Evolutionary conservation across 2,888 invertebrate genomes (phyloP), one percentile per base, ranked within the genome.

Genomic region (Sthenelais limicola): DNA sequence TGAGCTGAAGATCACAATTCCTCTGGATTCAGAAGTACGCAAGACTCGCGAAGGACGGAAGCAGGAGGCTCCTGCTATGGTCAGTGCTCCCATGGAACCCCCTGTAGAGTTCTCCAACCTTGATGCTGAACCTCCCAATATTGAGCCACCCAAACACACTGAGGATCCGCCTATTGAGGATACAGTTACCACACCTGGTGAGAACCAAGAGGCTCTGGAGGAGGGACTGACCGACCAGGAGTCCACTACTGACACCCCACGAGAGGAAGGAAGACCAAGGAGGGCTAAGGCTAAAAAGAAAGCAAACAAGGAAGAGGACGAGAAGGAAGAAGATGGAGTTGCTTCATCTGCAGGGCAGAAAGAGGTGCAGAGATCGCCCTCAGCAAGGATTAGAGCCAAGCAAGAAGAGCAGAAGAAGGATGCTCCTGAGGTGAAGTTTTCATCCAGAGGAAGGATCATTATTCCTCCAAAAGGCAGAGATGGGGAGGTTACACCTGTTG

Each of bases 391-490:
- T 7, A 47, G 51, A 21, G 69, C 48, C 33, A 69, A 69, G 33
- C 69, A 52, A 30, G 69, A 69, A 21, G 69, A 69, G 32, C 28
- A 24, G 48, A 70, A 30, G 32, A 54, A 54, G 15, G 70, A 70
- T 21, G 51, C 18, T 35, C 30, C 48, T 35, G 43, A 26, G 21
- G 75, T 67, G 38, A 73, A 62, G 47, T 71, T 71, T 52, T 75
- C 73, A 21, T 76, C 76, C 9, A 35, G 76, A 68, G 76, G 76
- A 28, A 47, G 76, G 4, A 76, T 74, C 47, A 76, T 74, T 51
- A 74, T 72, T 33, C 74, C 77, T 7, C n/a, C n/a, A n/a, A 77
- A 77, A 62, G 76, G 73, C 47, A 38, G 73, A 32, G 76, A 49
- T 32, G 77, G 74, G 28, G 77, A 77, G 38, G 32, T 71, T 12